These are phyloP conservation scores for Dioctria rufipes DNA, from an alignment of 2,888 invertebrate species.

Conservation along the genomic window DNA sequence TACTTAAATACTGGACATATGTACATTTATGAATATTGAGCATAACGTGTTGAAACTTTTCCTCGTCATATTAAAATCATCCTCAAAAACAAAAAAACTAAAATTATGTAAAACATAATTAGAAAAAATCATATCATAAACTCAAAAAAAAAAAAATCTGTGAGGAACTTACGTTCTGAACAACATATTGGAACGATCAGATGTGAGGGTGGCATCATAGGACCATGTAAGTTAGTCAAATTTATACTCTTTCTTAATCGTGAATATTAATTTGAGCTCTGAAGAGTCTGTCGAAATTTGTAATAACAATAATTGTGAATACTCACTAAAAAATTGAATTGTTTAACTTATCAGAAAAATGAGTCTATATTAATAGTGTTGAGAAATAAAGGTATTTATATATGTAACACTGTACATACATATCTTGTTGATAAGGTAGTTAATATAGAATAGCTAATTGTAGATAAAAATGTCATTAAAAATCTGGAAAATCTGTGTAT, in stretches of 20 bases:
- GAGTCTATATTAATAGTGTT: conserved; percentile 33
- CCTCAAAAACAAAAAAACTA: no score
- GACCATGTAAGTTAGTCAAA: no score
- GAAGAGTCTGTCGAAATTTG: neutral
- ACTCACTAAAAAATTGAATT: neutral
- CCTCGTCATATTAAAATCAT: no score
- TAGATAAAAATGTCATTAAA: conserved; percentile 49
- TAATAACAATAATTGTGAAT: neutral
- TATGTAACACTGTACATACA: conserved; percentile 48
- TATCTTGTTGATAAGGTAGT: conserved; percentile 44
- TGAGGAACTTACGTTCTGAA: no score
- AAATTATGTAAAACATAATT: no score
- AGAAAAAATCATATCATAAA: no score
- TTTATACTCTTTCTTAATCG: neutral
- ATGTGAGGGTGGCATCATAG: no score
- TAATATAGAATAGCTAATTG: conserved; percentile 37
- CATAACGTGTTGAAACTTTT: no score
- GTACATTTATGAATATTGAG: no score
- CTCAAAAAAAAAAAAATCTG: no score
- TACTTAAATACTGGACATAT: no score
- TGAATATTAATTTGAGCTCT: neutral
- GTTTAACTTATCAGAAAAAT: conserved; percentile 2
- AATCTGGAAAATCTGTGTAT: neutral
- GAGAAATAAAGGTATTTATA: conserved; percentile 42
- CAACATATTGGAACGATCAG: no score